Conservation (phyloP, 2,888 invertebrate genomes). For the Drosophila mimetica region DNA sequence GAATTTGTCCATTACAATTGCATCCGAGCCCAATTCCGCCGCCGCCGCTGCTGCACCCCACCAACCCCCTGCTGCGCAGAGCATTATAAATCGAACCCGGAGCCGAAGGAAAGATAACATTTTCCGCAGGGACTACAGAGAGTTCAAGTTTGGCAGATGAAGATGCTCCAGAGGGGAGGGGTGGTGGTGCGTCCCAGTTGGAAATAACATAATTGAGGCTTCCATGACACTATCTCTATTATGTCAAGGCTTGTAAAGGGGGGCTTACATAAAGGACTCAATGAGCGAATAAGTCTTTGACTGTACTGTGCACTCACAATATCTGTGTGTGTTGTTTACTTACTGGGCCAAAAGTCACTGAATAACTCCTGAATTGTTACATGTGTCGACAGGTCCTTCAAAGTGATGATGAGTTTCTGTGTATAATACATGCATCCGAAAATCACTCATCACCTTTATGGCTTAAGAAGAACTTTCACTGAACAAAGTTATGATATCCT, state of each 20-base stretch:
- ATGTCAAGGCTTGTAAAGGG: background rate
- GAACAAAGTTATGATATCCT: background rate
- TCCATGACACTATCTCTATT: constrained; percentile 4
- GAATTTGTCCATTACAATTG: constrained; percentile 39
- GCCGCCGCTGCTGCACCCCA: constrained; percentile 13
- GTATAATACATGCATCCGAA: background rate
- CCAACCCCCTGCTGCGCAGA: background rate
- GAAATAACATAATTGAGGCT: constrained; percentile 6
- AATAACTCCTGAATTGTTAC: background rate
- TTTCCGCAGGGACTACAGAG: constrained; percentile 8
- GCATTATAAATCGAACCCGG: constrained; percentile 19
- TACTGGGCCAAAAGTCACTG: too few relatives aligned
- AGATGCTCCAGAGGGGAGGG: background rate
- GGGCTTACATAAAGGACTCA: background rate
- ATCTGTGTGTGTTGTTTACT: too few relatives aligned
- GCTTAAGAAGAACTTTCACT: background rate
- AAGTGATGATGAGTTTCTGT: background rate
- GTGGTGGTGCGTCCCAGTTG: background rate
- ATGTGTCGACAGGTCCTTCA: background rate
- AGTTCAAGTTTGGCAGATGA: constrained; percentile 14
- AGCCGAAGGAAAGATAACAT: constrained; percentile 9
- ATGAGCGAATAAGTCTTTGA: background rate
- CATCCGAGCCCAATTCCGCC: constrained; percentile 28
- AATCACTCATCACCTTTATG: background rate
- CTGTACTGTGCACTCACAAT: background rate